Conservation (phyloP, 37 sponge, comb jelly and placozoan species). For the Chondrilla cf. caribensis region DNA sequence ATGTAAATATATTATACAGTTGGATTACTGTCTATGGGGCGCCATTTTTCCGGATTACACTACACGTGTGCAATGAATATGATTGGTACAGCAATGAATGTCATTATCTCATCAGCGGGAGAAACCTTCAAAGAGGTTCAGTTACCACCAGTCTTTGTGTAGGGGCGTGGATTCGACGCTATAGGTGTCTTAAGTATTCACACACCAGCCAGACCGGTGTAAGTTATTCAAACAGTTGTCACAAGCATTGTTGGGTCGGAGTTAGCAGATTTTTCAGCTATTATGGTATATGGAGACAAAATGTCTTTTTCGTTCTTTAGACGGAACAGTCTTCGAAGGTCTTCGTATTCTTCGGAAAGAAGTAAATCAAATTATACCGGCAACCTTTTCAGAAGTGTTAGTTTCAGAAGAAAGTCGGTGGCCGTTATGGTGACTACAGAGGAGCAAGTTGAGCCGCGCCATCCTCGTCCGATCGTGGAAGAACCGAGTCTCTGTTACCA, state of each 20-base stretch:
- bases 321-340: background rate
- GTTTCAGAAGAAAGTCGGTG: background rate
- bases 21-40: too few relatives aligned
- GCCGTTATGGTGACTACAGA: slow-evolving; percentile 18
- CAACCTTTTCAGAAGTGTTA: background rate
- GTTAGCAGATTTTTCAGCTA: background rate
- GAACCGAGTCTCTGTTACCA: slow-evolving; percentile 39
- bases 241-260: background rate
- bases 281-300: slow-evolving; percentile 10
- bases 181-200: background rate
- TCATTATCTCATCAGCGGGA: too few relatives aligned
- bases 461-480: background rate
- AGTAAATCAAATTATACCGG: background rate
- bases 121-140: too few relatives aligned
- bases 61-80: too few relatives aligned
- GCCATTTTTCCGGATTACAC: too few relatives aligned
- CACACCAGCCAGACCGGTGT: background rate
- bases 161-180: too few relatives aligned
- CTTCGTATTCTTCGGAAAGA: background rate
- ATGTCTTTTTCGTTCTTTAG: slow-evolving; percentile 17
- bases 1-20: too few relatives aligned
- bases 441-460: background rate
- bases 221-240: background rate
- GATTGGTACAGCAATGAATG: too few relatives aligned
- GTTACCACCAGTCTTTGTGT: too few relatives aligned